A percentile compares a stretch with the other conserved stretches of the same genome.
Conservation (phyloP, 2,888 invertebrate genomes). For the Spisula subtruncata region DNA sequence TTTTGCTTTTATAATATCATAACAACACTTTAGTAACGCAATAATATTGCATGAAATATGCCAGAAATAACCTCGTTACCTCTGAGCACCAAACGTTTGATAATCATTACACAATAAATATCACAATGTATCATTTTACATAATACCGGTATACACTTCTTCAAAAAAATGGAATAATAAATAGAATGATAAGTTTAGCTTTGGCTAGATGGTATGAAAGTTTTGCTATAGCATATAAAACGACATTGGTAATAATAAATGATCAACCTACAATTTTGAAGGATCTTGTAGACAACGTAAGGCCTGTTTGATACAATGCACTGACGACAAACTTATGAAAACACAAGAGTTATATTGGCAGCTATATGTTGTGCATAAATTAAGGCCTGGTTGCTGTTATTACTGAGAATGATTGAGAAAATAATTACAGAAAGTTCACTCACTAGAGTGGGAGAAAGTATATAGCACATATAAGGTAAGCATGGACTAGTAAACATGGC, state of each 20-base stretch:
- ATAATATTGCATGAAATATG: conserved; percentile 39
- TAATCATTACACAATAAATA: conserved; percentile 58
- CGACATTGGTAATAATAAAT: conserved; percentile 24
- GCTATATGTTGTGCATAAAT: conserved; percentile 16
- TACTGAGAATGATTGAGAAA: neutral
- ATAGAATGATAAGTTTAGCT: conserved; percentile 42
- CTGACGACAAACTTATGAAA: neutral
- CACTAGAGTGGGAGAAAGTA: neutral
- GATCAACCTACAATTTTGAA: conserved; percentile 12
- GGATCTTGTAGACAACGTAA: conserved; percentile 30
- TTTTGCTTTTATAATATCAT: conserved; percentile 41
- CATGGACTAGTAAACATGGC: conserved; percentile 6
- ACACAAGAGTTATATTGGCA: conserved; percentile 1
- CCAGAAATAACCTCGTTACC: conserved; percentile 44
- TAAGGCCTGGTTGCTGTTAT: conserved; percentile 13
- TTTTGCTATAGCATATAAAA: conserved; percentile 44
- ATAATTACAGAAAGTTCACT: neutral
- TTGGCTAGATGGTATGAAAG: conserved; percentile 52
- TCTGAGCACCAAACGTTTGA: conserved; percentile 59
- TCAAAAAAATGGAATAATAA: conserved; percentile 51
- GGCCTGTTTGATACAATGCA: conserved; percentile 39
- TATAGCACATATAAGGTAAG: conserved; percentile 12
- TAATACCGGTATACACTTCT: conserved; percentile 28
- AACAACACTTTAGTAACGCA: conserved; percentile 31
- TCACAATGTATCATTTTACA: conserved; percentile 54